Conservation (phyloP, 2,797 vertebrate species). For the Picus viridis region DNA sequence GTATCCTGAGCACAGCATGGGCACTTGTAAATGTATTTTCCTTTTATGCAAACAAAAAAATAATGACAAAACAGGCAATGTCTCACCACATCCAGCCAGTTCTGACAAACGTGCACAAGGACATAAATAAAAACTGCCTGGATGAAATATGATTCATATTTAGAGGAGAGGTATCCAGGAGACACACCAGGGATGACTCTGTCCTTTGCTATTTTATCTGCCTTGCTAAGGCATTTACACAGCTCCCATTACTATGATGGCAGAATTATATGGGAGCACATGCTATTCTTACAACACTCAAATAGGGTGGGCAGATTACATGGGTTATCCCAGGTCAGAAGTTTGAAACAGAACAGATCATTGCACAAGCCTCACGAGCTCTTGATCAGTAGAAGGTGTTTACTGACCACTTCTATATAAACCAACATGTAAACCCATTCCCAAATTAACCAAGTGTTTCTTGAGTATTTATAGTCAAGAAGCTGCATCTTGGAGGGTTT, state of each 20-base stretch:
- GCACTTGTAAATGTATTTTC: not conserved
- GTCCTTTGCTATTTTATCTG: constrained; percentile 37
- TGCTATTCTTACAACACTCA: constrained; percentile 27
- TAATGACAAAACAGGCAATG: not conserved
- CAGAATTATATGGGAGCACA: not conserved
- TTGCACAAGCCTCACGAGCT: not conserved
- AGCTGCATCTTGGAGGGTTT: not conserved
- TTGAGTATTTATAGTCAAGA: not conserved
- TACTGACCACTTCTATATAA: not conserved
- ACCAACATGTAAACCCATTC: not conserved
- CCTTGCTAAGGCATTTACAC: not conserved
- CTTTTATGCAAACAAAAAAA: not conserved
- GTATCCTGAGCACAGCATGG: not conserved
- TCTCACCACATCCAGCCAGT: not conserved
- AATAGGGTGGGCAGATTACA: not conserved
- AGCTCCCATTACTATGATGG: not conserved
- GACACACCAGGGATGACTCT: constrained; percentile 27
- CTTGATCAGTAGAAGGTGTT: not conserved
- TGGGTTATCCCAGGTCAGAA: constrained; percentile 22
- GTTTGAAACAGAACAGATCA: not conserved
- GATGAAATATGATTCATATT: not conserved
- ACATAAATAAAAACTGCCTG: not conserved
- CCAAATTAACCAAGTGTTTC: not conserved
- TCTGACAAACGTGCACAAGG: not conserved
- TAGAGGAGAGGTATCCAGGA: not conserved